A percentile compares a stretch with the other conserved stretches of the same genome.
Evolutionary conservation across 2,797 vertebrate genomes (phyloP).

Genomic region (Aeoliscus strigatus): DNA sequence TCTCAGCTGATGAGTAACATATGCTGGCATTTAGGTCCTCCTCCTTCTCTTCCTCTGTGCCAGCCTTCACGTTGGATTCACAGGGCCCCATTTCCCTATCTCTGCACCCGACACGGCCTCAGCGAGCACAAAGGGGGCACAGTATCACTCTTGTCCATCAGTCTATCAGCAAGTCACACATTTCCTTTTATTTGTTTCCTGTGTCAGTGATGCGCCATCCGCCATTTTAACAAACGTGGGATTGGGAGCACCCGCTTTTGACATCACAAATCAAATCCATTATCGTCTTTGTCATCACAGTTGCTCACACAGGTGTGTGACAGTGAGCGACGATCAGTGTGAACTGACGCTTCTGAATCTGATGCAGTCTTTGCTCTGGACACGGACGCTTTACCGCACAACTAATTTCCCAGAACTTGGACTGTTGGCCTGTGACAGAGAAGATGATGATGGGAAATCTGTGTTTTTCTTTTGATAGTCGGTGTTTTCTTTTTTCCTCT

Average conservation of each 20-base stretch:
- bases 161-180: constrained; percentile 26
- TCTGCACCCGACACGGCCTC: constrained; percentile 38
- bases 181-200: constrained; percentile 29
- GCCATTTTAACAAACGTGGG: no score
- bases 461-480: constrained; percentile 68
- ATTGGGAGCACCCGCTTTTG: constrained; percentile 5
- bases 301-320: constrained; percentile 3
- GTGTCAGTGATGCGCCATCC: neutral
- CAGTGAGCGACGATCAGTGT: constrained; percentile 10
- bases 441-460: constrained; percentile 58
- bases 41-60: constrained; percentile 28
- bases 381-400: constrained; percentile 19
- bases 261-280: constrained; percentile 11
- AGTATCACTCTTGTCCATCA: constrained; percentile 29
- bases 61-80: constrained; percentile 36
- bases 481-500: constrained; percentile 57
- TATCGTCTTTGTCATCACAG: constrained; percentile 7
- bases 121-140: constrained; percentile 47
- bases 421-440: constrained; percentile 26
- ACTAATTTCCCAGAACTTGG: constrained; percentile 54
- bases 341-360: constrained; percentile 20
- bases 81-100: constrained; percentile 45
- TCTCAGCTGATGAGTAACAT: constrained; percentile 32
- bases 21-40: constrained; percentile 15
- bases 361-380: constrained; percentile 19